Evolutionary conservation across 2,888 invertebrate genomes (phyloP), one percentile per base, ranked within the genome.

Genomic region (Plagiodera versicolora): DNA sequence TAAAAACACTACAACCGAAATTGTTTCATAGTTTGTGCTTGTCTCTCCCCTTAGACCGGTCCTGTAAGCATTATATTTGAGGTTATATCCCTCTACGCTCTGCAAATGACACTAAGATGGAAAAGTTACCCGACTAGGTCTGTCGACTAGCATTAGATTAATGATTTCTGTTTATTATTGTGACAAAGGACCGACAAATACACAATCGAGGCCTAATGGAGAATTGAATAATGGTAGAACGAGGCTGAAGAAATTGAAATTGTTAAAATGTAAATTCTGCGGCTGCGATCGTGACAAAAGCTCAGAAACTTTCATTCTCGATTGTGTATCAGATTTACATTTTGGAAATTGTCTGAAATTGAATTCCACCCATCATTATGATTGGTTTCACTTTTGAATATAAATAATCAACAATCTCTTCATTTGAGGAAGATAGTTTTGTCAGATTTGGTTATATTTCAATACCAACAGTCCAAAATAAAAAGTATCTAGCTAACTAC

Each of bases 91-190:
- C 30, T 51, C 11, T 51, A n/a, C 44, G 45, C 18, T 6, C 45
- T 8, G 11, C 3, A 17, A 45, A 45, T 2, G 45, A 45, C 45
- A 16, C 16, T 51, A 19, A 11, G 30, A 35, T 14, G 39, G 35
- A 35, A 50, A 51, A 51, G 51, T 51, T 51, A 39, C 18, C 51
- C 32, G 51, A 30, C 19, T 51, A 20, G 32, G 19, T 19, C 19
- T 44, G 52, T 53, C 52, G 17, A 44, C 39, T 53, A 16, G 53
- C 20, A 24, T 20, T 11, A 44, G 53, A 53, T 53, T 53, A 44
- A 53, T 53, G 53, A 45, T 53, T 53, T 14, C 16, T 44, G 35
- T 53, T 53, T 44, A 18, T 18, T 53, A 53, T 44, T 53, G 53
- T 53, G 53, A 53, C 53, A 53, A 53, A 19, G 45, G 35, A 24